Percentiles rank a stretch among this genome's conserved stretches.
These are phyloP conservation scores for Clarias macrocephalus DNA, from an alignment of 2,113 vertebrate genomes.

Conservation along the genomic window DNA sequence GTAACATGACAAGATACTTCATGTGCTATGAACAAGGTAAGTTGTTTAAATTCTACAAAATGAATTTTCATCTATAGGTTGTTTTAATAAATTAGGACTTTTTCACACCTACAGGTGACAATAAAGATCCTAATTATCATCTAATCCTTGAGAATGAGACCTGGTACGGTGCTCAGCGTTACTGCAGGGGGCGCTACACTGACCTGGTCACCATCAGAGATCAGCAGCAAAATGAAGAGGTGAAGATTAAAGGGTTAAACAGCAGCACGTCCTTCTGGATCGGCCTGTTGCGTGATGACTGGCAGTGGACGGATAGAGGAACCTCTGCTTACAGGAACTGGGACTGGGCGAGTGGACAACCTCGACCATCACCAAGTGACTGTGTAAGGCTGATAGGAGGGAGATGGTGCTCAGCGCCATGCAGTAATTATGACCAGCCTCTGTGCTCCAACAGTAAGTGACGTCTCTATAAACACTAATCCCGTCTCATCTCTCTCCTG, in stretches of 20 bases:
- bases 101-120: background rate
- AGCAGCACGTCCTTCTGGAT: conserved; percentile 55
- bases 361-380: accelerated
- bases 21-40: conserved; percentile 62
- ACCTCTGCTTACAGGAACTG: conserved; percentile 53
- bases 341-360: background rate
- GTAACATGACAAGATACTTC: conserved; percentile 17
- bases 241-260: background rate
- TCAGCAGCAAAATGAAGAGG: accelerated
- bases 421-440: background rate
- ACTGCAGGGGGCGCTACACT: conserved; percentile 49
- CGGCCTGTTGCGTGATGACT: conserved; percentile 34
- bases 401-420: background rate
- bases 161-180: conserved; percentile 59
- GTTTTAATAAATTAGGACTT: too few relatives aligned
- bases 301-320: conserved; percentile 56
- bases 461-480: too few relatives aligned
- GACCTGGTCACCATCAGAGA: conserved; percentile 55
- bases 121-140: background rate
- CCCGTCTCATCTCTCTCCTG: conserved; percentile 57
- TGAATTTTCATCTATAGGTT: too few relatives aligned
- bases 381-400: background rate
- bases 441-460: background rate
- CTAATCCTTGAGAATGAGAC: background rate
- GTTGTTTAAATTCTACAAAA: too few relatives aligned